Conservation (phyloP, 2,113 vertebrate genomes). For the Steatornis caripensis region DNA sequence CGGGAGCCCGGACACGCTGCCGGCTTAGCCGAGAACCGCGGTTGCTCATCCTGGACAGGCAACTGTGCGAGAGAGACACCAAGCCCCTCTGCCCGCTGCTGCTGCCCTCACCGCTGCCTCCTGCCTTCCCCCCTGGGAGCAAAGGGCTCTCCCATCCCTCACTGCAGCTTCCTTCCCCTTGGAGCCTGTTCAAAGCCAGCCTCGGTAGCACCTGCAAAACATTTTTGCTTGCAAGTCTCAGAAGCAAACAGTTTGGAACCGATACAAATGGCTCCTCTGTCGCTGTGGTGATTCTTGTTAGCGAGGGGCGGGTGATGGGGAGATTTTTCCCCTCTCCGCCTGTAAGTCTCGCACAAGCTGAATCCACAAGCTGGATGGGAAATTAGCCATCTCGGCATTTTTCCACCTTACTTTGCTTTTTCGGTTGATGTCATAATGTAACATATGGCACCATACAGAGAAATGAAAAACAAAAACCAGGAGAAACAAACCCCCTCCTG, state of each 20-base stretch:
- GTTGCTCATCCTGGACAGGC: background rate
- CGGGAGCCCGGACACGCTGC: background rate
- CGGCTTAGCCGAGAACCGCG: background rate
- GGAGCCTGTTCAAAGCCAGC: background rate
- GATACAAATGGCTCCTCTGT: conserved; percentile 24
- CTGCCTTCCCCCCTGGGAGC: background rate
- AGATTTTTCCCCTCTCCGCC: background rate
- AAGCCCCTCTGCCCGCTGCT: background rate
- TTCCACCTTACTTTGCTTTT: conserved; percentile 59
- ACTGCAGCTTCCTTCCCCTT: background rate
- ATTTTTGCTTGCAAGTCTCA: background rate
- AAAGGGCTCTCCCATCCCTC: background rate
- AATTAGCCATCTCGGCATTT: conserved; percentile 59
- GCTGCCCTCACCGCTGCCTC: background rate
- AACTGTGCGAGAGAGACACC: accelerated
- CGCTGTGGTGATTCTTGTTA: conserved; percentile 23
- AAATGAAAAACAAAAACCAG: background rate
- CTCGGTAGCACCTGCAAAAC: background rate
- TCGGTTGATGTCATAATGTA: background rate
- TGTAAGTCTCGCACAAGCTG: background rate
- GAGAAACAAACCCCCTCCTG: background rate
- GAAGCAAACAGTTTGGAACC: background rate
- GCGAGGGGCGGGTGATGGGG: conserved; percentile 8
- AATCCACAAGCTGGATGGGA: conserved; percentile 32
- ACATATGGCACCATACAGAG: conserved; percentile 25